Percentiles rank a stretch among this genome's conserved stretches.
Evolutionary conservation across 35 echinoderm and acorn worm species (phyloP).

Genomic region (Diadema setosum): DNA sequence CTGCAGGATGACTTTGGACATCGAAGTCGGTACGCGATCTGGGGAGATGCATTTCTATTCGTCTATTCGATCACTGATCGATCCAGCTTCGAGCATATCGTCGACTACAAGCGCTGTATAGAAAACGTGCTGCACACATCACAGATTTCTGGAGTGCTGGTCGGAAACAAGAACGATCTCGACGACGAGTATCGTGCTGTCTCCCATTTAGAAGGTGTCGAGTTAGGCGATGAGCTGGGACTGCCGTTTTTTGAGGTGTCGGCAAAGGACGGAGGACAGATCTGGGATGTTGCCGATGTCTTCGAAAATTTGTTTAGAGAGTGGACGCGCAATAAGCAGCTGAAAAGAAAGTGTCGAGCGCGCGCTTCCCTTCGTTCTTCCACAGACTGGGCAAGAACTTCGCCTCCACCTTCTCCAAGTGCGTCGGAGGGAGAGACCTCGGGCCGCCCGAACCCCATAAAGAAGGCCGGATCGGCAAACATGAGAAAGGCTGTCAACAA

Average conservation of each 20-base stretch:
- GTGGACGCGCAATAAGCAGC: slow-evolving; percentile 29
- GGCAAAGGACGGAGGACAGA: slow-evolving; percentile 64
- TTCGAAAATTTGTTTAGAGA: slow-evolving; percentile 55
- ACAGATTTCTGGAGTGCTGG: slow-evolving; percentile 37
- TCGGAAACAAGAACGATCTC: slow-evolving; percentile 76
- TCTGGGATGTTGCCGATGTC: slow-evolving; percentile 57
- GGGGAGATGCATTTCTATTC: slow-evolving; percentile 78
- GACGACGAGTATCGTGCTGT: slow-evolving; percentile 15
- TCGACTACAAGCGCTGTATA: slow-evolving; percentile 22
- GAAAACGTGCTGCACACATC: slow-evolving; percentile 13
- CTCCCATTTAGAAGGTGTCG: slow-evolving; percentile 27
- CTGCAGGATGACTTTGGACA: slow-evolving; percentile 45
- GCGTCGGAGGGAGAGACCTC: background rate
- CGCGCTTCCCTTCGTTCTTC: background rate
- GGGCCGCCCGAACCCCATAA: background rate
- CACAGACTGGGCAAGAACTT: background rate
- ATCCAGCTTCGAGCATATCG: slow-evolving; percentile 52
- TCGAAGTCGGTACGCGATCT: slow-evolving; percentile 60
- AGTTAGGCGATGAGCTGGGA: slow-evolving; percentile 32
- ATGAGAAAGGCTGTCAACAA: slow-evolving; percentile 21
- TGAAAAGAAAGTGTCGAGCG: background rate
- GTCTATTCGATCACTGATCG: slow-evolving; percentile 71
- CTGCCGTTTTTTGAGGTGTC: slow-evolving; percentile 76
- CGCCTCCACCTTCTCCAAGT: background rate
- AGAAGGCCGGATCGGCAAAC: background rate